phyloP scores from a whole-genome alignment of 2,888 invertebrate species.

The Brachyptera putata region DNA sequence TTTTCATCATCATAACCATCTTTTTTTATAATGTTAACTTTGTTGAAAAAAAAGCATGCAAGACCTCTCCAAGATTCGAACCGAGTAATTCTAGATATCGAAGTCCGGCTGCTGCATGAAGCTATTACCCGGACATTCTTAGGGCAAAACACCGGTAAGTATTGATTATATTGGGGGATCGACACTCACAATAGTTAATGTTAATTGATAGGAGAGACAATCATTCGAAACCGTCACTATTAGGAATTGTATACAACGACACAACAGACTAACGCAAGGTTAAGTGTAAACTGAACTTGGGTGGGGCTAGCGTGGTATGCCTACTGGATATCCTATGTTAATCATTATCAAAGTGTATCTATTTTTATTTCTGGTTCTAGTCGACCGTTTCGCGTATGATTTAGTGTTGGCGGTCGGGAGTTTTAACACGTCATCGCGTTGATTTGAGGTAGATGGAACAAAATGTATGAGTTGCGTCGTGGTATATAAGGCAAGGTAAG shows the following conservation, averaged over 20 bases:
- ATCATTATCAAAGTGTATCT: too few species aligned
- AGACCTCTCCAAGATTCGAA: too few species aligned
- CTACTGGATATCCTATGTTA: background rate
- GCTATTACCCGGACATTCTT: background rate
- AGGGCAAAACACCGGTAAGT: background rate
- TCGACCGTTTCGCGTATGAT: too few species aligned
- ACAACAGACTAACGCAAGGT: background rate
- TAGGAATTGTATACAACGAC: background rate
- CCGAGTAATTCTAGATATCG: too few species aligned
- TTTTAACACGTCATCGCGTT: background rate
- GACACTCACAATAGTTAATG: background rate
- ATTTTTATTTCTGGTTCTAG: too few species aligned
- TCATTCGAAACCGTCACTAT: background rate
- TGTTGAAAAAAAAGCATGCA: too few species aligned
- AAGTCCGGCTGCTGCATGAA: background rate
- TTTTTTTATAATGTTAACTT: too few species aligned
- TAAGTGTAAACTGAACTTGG: background rate
- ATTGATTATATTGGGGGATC: background rate
- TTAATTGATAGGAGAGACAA: too few species aligned
- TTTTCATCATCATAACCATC: too few species aligned
- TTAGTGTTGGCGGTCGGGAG: too few species aligned
- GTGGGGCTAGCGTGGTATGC: background rate
- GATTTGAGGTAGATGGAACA: background rate
- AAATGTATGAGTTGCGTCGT: background rate
- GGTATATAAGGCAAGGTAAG: conserved; percentile 8